These are phyloP conservation scores for Trogon melanurus DNA, from an alignment of 2,113 vertebrate genomes.

Conservation along the genomic window DNA sequence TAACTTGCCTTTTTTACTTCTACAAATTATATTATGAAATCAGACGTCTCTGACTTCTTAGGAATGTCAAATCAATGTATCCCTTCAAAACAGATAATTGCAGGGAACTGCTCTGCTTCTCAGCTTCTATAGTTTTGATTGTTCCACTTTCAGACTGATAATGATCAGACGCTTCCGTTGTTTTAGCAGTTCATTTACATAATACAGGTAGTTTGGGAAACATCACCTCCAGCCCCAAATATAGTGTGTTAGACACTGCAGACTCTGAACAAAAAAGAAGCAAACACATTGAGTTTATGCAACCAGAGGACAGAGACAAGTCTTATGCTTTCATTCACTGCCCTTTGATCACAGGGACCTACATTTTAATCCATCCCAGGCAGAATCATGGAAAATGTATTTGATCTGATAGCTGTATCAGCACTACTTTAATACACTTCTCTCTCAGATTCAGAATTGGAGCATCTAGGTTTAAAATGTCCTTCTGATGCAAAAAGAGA, in stretches of 20 bases:
- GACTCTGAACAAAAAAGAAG: neutral
- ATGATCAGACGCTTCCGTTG: conserved; percentile 59
- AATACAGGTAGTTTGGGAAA: conserved; percentile 44
- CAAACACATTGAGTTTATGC: neutral
- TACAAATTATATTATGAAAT: conserved; percentile 82
- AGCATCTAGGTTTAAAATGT: conserved; percentile 66
- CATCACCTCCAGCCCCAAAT: conserved; percentile 65
- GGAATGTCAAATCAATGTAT: conserved; percentile 79
- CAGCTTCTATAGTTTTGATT: conserved; percentile 69
- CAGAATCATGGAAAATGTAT: conserved; percentile 30
- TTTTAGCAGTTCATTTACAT: conserved; percentile 50
- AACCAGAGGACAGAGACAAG: conserved; percentile 11
- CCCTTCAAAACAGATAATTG: conserved; percentile 82
- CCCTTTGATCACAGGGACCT: conserved; percentile 38
- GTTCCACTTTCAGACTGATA: conserved; percentile 70
- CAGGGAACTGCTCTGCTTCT: conserved; percentile 71
- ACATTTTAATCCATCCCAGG: conserved; percentile 22
- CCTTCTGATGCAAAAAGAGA: conserved; percentile 48
- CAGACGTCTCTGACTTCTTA: conserved; percentile 81
- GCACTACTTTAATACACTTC: conserved; percentile 22
- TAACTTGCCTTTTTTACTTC: conserved; percentile 82
- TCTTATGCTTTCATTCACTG: conserved; percentile 19
- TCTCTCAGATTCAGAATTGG: conserved; percentile 27
- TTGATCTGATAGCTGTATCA: conserved; percentile 61
- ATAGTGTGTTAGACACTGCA: neutral